These are phyloP conservation scores for Empis stercorea DNA, from an alignment of 2,888 invertebrate genomes.

Conservation along the genomic window DNA sequence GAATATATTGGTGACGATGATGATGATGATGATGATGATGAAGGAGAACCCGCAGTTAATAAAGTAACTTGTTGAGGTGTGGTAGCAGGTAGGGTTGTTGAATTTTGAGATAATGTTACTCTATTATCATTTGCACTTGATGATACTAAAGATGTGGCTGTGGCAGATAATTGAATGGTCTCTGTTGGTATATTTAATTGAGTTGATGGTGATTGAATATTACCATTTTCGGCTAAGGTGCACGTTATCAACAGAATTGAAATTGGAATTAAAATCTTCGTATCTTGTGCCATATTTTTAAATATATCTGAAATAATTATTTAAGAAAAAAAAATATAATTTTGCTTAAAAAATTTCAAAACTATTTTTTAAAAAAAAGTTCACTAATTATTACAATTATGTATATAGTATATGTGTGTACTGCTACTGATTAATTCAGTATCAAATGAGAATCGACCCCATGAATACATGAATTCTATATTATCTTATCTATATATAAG, in stretches of 20 bases:
- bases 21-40: not conserved
- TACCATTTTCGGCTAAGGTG: slow-evolving; percentile 15
- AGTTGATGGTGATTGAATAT: slow-evolving; percentile 10
- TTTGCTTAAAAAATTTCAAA: too few species aligned
- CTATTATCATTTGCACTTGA: not conserved
- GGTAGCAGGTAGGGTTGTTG: slow-evolving; percentile 5
- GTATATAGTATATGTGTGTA: too few species aligned
- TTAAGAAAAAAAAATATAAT: too few species aligned
- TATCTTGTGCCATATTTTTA: slow-evolving; percentile 17
- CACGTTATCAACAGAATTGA: slow-evolving; percentile 14
- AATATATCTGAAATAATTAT: too few species aligned
- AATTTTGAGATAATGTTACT: slow-evolving; percentile 1
- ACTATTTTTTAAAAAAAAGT: too few species aligned
- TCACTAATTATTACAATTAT: too few species aligned
- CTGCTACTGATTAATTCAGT: too few species aligned
- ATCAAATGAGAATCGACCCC: too few species aligned
- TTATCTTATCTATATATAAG: too few species aligned
- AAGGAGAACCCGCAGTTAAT: slow-evolving; percentile 1
- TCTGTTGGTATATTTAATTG: slow-evolving; percentile 14
- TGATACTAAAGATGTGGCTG: slow-evolving; percentile 8
- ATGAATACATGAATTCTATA: too few species aligned
- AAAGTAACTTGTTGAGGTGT: slow-evolving; percentile 5
- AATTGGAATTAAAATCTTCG: slow-evolving; percentile 14
- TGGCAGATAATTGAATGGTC: slow-evolving; percentile 1
- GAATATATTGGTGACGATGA: not conserved